Conservation (phyloP, 2,113 vertebrate genomes). For the Marcusenius ussheri region DNA sequence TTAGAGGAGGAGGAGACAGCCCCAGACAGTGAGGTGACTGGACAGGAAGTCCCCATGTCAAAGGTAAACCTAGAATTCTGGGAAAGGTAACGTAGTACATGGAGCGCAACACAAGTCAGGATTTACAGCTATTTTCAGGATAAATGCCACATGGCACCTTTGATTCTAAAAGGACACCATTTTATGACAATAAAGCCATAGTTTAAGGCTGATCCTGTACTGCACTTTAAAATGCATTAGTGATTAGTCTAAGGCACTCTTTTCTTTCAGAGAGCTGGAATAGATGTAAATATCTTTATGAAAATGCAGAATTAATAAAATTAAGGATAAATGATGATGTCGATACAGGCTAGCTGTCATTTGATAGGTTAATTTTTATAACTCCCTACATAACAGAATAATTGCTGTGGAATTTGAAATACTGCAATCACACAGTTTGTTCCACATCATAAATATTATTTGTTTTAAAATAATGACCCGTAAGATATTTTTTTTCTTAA, state of each 20-base stretch:
- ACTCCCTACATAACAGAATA: background rate
- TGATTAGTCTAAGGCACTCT: background rate
- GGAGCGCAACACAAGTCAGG: background rate
- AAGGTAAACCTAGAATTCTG: constrained; percentile 49
- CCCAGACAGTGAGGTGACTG: constrained; percentile 58
- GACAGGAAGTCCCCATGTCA: constrained; percentile 46
- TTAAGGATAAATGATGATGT: background rate
- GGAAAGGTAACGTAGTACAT: background rate
- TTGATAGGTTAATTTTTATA: background rate
- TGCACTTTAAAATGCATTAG: background rate
- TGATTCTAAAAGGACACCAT: background rate
- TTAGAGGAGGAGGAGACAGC: constrained; percentile 44
- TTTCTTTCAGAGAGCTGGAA: background rate
- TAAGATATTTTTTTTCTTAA: constrained; percentile 39
- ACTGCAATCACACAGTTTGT: background rate
- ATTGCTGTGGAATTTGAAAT: background rate
- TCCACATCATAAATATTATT: constrained; percentile 9
- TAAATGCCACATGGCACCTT: background rate
- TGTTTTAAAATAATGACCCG: constrained; percentile 30
- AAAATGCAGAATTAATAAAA: background rate
- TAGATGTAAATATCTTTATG: background rate
- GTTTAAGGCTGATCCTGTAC: background rate
- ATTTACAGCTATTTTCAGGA: background rate
- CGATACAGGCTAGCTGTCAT: background rate
- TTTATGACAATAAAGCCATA: background rate